Conservation (phyloP, 2,797 vertebrate species). For the Denticeps clupeoides region DNA sequence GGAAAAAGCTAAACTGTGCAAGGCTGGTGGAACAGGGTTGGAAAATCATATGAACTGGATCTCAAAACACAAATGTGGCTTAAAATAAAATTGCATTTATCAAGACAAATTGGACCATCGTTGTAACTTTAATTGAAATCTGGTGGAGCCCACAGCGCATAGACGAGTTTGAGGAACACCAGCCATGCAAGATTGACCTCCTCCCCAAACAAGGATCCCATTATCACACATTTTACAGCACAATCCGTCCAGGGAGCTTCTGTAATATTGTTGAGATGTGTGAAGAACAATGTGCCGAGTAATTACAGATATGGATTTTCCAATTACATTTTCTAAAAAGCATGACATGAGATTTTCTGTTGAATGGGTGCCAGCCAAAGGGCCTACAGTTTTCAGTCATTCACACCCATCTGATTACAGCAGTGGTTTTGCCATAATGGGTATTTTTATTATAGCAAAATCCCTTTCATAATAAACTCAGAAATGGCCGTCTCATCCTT, state of each 20-base stretch:
- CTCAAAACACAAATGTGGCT: too few relatives aligned
- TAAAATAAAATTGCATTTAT: too few relatives aligned
- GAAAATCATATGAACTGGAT: too few relatives aligned
- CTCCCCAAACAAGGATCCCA: background rate
- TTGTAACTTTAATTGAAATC: too few relatives aligned
- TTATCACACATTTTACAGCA: constrained; percentile 6
- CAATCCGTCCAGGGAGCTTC: constrained; percentile 3
- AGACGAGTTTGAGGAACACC: constrained; percentile 1
- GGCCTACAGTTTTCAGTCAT: background rate
- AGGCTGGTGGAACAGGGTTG: too few relatives aligned
- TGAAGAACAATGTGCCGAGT: constrained; percentile 17
- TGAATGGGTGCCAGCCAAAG: constrained; percentile 1
- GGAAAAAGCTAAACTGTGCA: too few relatives aligned
- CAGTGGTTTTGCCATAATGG: constrained; percentile 5
- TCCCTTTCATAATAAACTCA: too few relatives aligned
- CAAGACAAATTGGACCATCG: too few relatives aligned
- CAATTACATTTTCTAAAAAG: constrained; percentile 10
- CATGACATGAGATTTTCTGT: constrained; percentile 11
- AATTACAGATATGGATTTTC: constrained; percentile 20
- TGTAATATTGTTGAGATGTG: constrained; percentile 4
- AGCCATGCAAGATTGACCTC: background rate
- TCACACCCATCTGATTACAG: background rate
- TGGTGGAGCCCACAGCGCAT: background rate
- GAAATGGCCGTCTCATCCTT: too few relatives aligned
- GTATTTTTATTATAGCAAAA: background rate